Evolutionary conservation across 2,113 vertebrate species (phyloP), one percentile per base, ranked within the genome.

Genomic region (Nansenia antarctica): DNA sequence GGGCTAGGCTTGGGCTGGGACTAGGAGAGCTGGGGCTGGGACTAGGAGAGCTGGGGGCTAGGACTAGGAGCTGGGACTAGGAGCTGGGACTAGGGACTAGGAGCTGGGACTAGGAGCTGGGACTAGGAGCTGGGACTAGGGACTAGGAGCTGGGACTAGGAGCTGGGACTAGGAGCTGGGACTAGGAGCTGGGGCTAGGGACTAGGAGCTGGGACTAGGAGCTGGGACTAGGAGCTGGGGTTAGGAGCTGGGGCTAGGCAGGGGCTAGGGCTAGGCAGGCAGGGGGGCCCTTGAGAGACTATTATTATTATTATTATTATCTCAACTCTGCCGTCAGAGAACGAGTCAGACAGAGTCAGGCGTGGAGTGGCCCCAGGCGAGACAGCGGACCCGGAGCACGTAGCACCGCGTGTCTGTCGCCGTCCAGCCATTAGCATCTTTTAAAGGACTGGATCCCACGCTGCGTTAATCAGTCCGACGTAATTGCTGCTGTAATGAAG

Each of bases 381-480:
- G 72, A 55, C 14, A 69, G 47, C 32, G 65, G n/a, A 65, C 53
- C 61, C 24, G 52, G 32, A 62, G 54, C 18, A 5, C 30, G 20
- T 60, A 55, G 35, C 37, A 65, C n/a, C 47, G 45, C 53, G 32
- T 78, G 62, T 53, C 42, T 39, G 53, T 55, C 22, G 24, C 24
- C 26, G 52, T 55, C 8, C 24, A n/a, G 53, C 73, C 79, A 79
- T 77, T 71, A 80, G 3, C 47, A 9, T 22, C 15, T 63, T 54
- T 77, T 62, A 30, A 71, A 69, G 75, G 78, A 57, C 47, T 45
- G 11, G 61, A 64, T 77, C 47, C 65, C 67, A 52, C 6, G 34
- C 70, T 65, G 59, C 52, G 69, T 77, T 77, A 74, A 82, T 87
- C 68, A 75, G 18, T 77, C 77, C 81, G 31, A n/a, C 74, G 49